Base-by-base conservation (phyloP, 2,888 invertebrate genomes). In the Leucozona laternaria region DNA sequence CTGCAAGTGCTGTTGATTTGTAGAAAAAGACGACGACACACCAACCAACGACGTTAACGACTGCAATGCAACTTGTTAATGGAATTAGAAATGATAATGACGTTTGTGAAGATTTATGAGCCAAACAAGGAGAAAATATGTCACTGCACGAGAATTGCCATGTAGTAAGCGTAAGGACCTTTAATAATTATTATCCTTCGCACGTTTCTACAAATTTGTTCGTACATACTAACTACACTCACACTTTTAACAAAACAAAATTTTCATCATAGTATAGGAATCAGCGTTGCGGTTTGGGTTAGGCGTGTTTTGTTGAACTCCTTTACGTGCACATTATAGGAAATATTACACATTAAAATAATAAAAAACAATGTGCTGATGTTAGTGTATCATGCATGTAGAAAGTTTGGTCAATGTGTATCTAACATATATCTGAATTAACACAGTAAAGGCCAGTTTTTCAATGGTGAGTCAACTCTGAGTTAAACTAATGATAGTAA, bases 11-110 rank as follows among this genome's bases (percentile, higher is more conserved):
- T 34, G 37, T 60, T 60, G 60, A 40, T 60, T 60, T 60, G 60
- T 40, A 58, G 34, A 17, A 58, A 34, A 20, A 58, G 53, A 53
- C 28, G 53, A 15, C 53, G 15, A 55, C 28, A 66, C 28, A 71
- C 55, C n/a, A n/a, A n/a, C n/a, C n/a, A n/a, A 55, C 25, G 55
- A 66, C 31, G 31, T 20, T n/a, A 50, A 75, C 62, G 68, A 68
- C 72, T 82, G 79, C 73, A 86, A 25, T 86, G 86, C 73, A 81
- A 86, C 78, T 86, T 86, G 86, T 86, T 86, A 86, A 86, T 86
- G 81, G 86, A 86, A 86, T 86, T 86, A 86, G 86, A 81, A 86
- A 86, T 86, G 86, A 86, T 81, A 86, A 86, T 86, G 86, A 81
- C 86, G 64, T 86, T 78, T 81, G 86, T 60, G 80, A 86, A 86